Percentiles rank a stretch among this genome's conserved stretches.
Evolutionary conservation across 2,797 vertebrate species (phyloP).

Genomic region (Chromobotia macracanthus): DNA sequence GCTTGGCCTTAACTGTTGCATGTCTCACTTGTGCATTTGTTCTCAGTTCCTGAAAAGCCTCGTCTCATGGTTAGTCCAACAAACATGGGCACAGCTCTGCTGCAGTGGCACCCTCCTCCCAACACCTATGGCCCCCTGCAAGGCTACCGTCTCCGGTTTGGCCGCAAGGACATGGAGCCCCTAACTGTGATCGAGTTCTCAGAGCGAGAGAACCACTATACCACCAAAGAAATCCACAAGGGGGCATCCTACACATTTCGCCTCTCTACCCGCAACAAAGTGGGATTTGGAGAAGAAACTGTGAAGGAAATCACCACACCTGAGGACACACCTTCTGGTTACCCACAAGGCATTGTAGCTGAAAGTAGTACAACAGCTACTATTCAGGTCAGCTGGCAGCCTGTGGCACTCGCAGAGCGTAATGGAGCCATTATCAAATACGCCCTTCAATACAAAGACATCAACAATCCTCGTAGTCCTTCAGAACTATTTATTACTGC

Average conservation of each 20-base stretch:
- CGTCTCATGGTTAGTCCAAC: slow-evolving; percentile 96
- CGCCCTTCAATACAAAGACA: slow-evolving; percentile 95
- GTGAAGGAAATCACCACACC: slow-evolving; percentile 93
- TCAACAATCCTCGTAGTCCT: slow-evolving; percentile 93
- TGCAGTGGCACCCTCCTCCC: slow-evolving; percentile 95
- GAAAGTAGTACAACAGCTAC: slow-evolving; percentile 91
- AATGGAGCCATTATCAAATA: slow-evolving; percentile 95
- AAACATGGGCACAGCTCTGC: slow-evolving; percentile 97
- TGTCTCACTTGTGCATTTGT: neutral
- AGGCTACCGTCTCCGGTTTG: slow-evolving; percentile 94
- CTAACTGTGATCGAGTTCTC: slow-evolving; percentile 93
- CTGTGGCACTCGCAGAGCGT: slow-evolving; percentile 87
- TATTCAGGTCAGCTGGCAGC: slow-evolving; percentile 93
- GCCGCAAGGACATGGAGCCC: slow-evolving; percentile 90
- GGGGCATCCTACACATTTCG: slow-evolving; percentile 93
- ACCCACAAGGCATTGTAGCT: slow-evolving; percentile 90
- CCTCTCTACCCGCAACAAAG: slow-evolving; percentile 95
- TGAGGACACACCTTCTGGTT: slow-evolving; percentile 92
- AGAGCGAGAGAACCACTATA: slow-evolving; percentile 96
- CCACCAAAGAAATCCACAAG: slow-evolving; percentile 96
- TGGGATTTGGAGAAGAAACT: slow-evolving; percentile 97
- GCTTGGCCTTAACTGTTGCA: neutral
- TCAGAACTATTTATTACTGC: slow-evolving; percentile 92
- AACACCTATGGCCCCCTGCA: slow-evolving; percentile 90
- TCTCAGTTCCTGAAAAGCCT: slow-evolving; percentile 96